phyloP scores from a whole-genome alignment of 37 sponge, comb jelly and placozoan genomes.

The Diacarnus erythraeanus region DNA sequence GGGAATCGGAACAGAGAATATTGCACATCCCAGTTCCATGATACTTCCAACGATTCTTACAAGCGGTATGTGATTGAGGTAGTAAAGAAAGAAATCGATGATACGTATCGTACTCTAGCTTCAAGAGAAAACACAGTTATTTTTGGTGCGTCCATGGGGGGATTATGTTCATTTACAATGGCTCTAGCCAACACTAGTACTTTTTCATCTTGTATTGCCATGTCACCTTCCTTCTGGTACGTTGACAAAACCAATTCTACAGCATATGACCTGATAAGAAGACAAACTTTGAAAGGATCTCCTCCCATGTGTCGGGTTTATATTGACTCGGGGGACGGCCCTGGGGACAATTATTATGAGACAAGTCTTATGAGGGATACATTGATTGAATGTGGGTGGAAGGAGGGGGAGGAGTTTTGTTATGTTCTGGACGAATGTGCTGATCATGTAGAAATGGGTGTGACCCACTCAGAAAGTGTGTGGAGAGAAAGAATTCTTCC shows the following conservation, averaged over 20 bases:
- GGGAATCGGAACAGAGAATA: constrained; percentile 84
- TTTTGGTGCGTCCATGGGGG: constrained; percentile 84
- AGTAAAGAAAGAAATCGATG: constrained; percentile 73
- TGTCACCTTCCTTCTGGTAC: constrained; percentile 86
- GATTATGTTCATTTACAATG: constrained; percentile 62
- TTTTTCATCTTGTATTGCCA: constrained; percentile 61
- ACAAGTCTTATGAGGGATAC: constrained; percentile 53
- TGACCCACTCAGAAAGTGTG: constrained; percentile 76
- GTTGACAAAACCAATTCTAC: constrained; percentile 51
- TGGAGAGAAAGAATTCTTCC: constrained; percentile 74
- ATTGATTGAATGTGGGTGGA: constrained; percentile 60
- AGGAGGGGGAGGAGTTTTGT: constrained; percentile 57
- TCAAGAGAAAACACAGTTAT: constrained; percentile 39
- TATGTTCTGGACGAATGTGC: constrained; percentile 66
- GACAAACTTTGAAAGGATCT: neutral
- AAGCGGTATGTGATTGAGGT: constrained; percentile 65
- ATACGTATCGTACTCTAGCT: constrained; percentile 55
- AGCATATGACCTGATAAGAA: constrained; percentile 43
- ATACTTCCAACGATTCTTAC: constrained; percentile 57
- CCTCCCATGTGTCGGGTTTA: constrained; percentile 41
- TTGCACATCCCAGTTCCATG: constrained; percentile 55
- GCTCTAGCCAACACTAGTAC: constrained; percentile 35
- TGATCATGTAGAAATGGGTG: constrained; percentile 10
- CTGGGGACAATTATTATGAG: constrained; percentile 72
- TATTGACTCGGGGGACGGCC: constrained; percentile 81